Evolutionary conservation across 2,113 vertebrate genomes (phyloP), one percentile per base, ranked within the genome.

Genomic region (Meriones unguiculatus): DNA sequence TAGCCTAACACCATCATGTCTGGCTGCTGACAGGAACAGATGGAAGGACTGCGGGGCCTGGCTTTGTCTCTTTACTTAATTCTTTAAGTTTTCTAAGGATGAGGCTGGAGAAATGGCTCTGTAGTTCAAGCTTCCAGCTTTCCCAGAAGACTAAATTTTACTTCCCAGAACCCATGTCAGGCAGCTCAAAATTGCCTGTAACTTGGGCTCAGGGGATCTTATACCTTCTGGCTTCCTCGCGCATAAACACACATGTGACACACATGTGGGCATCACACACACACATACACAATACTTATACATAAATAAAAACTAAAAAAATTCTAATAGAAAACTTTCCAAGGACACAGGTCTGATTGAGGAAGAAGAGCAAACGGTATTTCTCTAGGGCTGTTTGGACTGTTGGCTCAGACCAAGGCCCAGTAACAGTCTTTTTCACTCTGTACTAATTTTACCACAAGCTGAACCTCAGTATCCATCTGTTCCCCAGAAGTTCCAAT

Each of bases 31-130:
- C 2, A 50, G 69, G 41, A 93, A 94, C 65, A 64, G 78, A 69
- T 30, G 30, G 2, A 50, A 92, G 73, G 57, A 70, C 59, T 32
- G 57, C 3, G 52, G 22, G 28, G 73, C 90, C 11, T 76, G 59
- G 38, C 73, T 95, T 90, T 77, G n/a, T 93, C 77, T 86, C 32
- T 87, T 89, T 50, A 96, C 59, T 91, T 80, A 85, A 82, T 67
- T 93, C 90, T 81, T 67, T 6, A 89, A 93, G n/a, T 92, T 96
- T 72, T 87, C 50, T 70, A 32, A 8, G 30, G 64, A 69, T 24
- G 64, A 22, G 64, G 41, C 41, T 87, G 64, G 64, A 35, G 41
- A 50, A 41, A 86, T 50, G 64, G 15, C 18, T 6, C 41, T 35
- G 41, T 41, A 35, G 28, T 32, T 87, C 62, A 86, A 32, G 30